A percentile compares a stretch with the other conserved stretches of the same genome.
phyloP scores from a whole-genome alignment of 2,888 invertebrate species.

The Latrodectus hesperus region DNA sequence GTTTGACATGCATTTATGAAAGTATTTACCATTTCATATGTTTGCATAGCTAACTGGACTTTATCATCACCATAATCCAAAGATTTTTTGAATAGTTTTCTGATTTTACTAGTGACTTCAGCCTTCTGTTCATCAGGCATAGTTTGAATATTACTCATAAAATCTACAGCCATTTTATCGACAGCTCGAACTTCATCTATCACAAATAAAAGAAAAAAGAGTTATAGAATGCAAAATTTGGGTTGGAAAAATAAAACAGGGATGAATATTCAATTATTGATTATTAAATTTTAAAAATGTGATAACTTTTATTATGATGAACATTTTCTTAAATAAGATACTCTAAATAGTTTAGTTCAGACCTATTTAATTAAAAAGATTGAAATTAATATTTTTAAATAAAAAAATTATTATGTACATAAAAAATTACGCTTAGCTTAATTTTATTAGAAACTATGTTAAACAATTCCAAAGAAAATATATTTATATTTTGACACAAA shows the following conservation, averaged over 20 bases:
- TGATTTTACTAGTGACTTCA: constrained; percentile 88
- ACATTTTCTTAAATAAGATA: too few relatives aligned
- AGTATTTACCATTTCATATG: constrained; percentile 86
- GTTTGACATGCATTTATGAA: neutral
- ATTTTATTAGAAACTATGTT: too few relatives aligned
- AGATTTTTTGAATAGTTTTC: constrained; percentile 92
- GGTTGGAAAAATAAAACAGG: too few relatives aligned
- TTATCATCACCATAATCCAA: constrained; percentile 98
- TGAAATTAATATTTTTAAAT: too few relatives aligned
- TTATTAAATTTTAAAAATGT: too few relatives aligned
- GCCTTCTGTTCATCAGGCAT: constrained; percentile 83
- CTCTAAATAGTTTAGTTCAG: too few relatives aligned
- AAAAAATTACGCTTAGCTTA: too few relatives aligned
- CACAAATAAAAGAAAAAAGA: constrained; percentile 45
- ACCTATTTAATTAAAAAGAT: too few relatives aligned
- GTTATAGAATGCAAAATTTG: neutral
- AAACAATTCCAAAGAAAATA: too few relatives aligned
- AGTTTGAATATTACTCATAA: constrained; percentile 83
- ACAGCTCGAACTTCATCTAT: constrained; percentile 85
- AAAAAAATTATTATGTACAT: too few relatives aligned
- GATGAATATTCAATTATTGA: too few relatives aligned
- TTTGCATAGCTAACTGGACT: constrained; percentile 97
- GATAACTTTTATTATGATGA: too few relatives aligned
- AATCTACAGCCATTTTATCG: constrained; percentile 88
- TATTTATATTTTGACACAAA: neutral